Percentiles rank a stretch among this genome's conserved stretches.
These are phyloP conservation scores for Cheilosia soror DNA, from an alignment of 2,888 invertebrate species.

Conservation along the genomic window DNA sequence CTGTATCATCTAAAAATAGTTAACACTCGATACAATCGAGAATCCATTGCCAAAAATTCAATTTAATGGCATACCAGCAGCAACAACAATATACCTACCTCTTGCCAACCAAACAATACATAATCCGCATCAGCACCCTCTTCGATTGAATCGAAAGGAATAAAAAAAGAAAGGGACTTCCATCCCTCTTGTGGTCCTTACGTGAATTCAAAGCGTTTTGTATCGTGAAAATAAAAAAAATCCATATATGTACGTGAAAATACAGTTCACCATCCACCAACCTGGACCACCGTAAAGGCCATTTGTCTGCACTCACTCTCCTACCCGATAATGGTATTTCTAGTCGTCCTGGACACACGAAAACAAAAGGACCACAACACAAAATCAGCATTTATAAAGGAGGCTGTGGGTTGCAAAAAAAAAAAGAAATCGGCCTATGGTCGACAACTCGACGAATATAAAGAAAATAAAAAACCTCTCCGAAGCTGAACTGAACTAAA, in stretches of 20 bases:
- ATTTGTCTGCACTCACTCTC: constrained; percentile 49
- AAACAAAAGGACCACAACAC: constrained; percentile 38
- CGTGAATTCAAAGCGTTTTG: constrained; percentile 36
- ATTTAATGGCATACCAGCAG: constrained; percentile 56
- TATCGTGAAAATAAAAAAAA: constrained; percentile 4
- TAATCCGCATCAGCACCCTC: constrained; percentile 71
- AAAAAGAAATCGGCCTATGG: constrained; percentile 41
- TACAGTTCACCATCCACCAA: constrained; percentile 37
- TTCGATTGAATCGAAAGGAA: constrained; percentile 45
- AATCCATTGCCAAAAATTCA: constrained; percentile 70
- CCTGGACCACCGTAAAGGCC: constrained; percentile 43
- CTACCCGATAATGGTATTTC: constrained; percentile 18
- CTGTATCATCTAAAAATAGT: constrained; percentile 63
- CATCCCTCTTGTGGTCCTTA: constrained; percentile 22
- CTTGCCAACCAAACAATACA: constrained; percentile 50
- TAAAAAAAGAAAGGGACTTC: constrained; percentile 4
- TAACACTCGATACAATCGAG: constrained; percentile 63
- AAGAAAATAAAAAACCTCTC: constrained; percentile 8
- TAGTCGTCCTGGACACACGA: constrained; percentile 44
- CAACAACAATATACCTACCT: constrained; percentile 39
- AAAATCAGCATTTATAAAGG: constrained; percentile 34
- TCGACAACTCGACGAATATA: constrained; percentile 40
- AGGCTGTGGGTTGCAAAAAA: constrained; percentile 4
- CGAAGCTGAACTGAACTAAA: constrained; percentile 47
- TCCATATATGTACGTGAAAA: neutral